Evolutionary conservation across 2,113 vertebrate species (phyloP).

Genomic region (Anser brachyrhynchus): DNA sequence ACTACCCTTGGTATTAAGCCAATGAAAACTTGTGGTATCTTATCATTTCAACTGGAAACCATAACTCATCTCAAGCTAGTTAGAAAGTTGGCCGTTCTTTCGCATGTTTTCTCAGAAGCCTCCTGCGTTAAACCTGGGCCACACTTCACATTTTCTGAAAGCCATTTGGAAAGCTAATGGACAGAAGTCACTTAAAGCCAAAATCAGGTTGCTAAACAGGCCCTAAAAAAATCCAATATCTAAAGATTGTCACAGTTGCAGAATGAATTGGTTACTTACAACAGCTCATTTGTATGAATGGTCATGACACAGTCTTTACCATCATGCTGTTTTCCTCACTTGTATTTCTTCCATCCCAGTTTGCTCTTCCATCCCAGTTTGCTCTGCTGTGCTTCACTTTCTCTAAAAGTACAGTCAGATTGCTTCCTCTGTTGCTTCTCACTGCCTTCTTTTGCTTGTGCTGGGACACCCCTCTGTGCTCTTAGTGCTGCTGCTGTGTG

Average conservation of each 20-base stretch:
- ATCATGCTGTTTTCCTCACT: not conserved
- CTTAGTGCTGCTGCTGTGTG: not conserved
- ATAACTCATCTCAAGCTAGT: not conserved
- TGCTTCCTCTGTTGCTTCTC: not conserved
- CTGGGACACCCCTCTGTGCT: not conserved
- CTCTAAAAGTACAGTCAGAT: not conserved
- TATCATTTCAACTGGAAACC: not conserved
- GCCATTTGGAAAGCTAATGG: not conserved
- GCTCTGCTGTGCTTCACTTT: not conserved
- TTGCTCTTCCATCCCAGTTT: not conserved
- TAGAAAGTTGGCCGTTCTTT: not conserved
- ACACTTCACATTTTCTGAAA: not conserved
- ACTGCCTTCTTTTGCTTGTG: not conserved
- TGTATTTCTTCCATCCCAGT: not conserved
- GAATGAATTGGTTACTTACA: not conserved
- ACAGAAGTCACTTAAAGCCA: not conserved
- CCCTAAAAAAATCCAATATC: not conserved
- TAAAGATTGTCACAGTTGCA: not conserved
- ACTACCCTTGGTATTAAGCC: not conserved
- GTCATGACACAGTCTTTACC: not conserved
- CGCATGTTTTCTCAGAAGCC: not conserved
- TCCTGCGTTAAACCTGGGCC: not conserved
- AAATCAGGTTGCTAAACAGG: not conserved
- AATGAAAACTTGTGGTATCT: not conserved
- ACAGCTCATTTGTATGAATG: not conserved